Evolutionary conservation across 2,797 vertebrate species (phyloP).

Genomic region (Uromys caudimaculatus): DNA sequence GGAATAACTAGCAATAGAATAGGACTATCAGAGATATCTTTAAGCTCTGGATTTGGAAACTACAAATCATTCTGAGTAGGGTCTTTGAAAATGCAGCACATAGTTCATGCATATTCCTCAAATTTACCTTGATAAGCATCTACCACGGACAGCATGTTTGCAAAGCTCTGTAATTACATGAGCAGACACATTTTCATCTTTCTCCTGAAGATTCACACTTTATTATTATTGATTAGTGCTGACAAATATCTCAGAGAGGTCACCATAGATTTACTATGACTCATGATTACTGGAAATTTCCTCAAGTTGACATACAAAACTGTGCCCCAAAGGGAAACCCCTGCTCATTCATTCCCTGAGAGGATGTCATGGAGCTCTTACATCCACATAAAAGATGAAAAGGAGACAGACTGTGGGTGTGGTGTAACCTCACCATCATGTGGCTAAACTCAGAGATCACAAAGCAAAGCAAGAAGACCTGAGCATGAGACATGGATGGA

Average conservation of each 20-base stretch:
- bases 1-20: slow-evolving; percentile 21
- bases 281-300: slow-evolving; percentile 35
- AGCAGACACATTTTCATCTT: not conserved
- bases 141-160: not conserved
- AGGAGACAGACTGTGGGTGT: not conserved
- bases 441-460: not conserved
- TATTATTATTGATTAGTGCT: slow-evolving; percentile 39
- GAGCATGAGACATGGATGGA: not conserved
- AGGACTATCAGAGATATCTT: slow-evolving; percentile 11
- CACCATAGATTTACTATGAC: not conserved
- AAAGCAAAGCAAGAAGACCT: not conserved
- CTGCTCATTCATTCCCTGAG: not conserved
- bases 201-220: not conserved
- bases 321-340: not conserved
- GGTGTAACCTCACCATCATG: not conserved
- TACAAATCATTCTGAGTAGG: not conserved
- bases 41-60: slow-evolving; percentile 35
- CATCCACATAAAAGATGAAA: not conserved
- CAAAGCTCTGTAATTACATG: not conserved
- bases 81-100: not conserved
- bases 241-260: slow-evolving; percentile 15
- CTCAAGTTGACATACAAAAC: slow-evolving; percentile 20
- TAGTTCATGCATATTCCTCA: not conserved
- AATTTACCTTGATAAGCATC: not conserved
- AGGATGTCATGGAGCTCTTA: not conserved